These are phyloP conservation scores for Masnerella sp. DNA, from an alignment of 2,888 invertebrate genomes.

Conservation along the genomic window DNA sequence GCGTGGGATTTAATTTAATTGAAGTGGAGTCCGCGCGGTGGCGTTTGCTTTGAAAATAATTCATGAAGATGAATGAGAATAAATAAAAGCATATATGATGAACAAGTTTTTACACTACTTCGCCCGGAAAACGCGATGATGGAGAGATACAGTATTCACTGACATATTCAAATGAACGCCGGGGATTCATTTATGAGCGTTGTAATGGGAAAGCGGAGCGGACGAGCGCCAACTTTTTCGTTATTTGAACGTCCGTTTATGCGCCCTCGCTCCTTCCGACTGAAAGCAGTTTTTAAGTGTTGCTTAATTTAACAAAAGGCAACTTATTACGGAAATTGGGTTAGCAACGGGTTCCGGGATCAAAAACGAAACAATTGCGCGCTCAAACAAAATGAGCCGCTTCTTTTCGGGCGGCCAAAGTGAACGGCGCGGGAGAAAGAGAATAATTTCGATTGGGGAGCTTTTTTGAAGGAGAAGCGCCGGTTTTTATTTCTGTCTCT, in stretches of 20 bases:
- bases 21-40: constrained; percentile 19
- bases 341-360: constrained; percentile 12
- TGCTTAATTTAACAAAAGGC: constrained; percentile 39
- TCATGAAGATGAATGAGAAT: constrained; percentile 55
- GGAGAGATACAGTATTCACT: constrained; percentile 47
- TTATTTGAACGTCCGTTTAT: constrained; percentile 27
- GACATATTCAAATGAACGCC: constrained; percentile 54
- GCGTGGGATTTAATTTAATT: constrained; percentile 51
- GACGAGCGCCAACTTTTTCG: constrained; percentile 24
- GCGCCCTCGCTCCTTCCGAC: constrained; percentile 4
- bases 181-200: constrained; percentile 45
- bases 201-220: constrained; percentile 30
- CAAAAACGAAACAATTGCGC: constrained; percentile 23
- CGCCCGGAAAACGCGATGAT: constrained; percentile 44
- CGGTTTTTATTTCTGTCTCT: too few species aligned
- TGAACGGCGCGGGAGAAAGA: constrained; percentile 6
- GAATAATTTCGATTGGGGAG: too few species aligned
- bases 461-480: too few species aligned
- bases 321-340: constrained; percentile 38
- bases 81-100: constrained; percentile 55
- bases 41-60: constrained; percentile 56
- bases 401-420: background rate
- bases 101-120: constrained; percentile 52
- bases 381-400: background rate
- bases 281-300: constrained; percentile 38